These are phyloP conservation scores for Hydractinia echinata DNA, from an alignment of 30 jellyfish, hydroid and myxozoan genomes.

Conservation along the genomic window DNA sequence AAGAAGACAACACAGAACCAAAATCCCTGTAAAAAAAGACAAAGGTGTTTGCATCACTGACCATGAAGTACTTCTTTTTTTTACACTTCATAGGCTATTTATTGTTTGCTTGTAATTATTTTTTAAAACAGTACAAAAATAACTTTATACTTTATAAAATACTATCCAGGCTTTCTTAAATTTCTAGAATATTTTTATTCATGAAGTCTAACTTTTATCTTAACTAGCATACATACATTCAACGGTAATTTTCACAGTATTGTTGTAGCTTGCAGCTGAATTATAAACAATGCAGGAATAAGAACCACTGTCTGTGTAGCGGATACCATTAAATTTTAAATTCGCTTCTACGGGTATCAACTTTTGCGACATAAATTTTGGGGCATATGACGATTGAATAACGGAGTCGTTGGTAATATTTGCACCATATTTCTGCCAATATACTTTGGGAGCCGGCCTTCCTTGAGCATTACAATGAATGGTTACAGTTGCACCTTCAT, in stretches of 20 bases:
- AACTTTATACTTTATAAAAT: no score
- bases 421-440: conserved; percentile 44
- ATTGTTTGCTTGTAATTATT: no score
- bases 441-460: conserved; percentile 39
- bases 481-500: conserved; percentile 27
- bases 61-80: no score
- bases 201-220: background rate
- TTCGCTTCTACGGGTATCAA: conserved; percentile 2
- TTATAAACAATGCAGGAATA: conserved; percentile 60
- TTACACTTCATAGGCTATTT: no score
- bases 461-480: conserved; percentile 33
- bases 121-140: no score
- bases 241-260: conserved; percentile 13
- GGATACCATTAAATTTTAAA: conserved; percentile 26
- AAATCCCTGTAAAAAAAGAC: no score
- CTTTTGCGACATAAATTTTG: background rate
- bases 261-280: conserved; percentile 44
- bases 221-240: conserved; percentile 4
- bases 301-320: conserved; percentile 57
- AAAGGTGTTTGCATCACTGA: no score
- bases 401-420: conserved; percentile 26
- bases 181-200: background rate
- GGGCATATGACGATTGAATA: background rate
- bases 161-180: background rate
- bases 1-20: background rate